These are phyloP conservation scores for Rynchops niger DNA, from an alignment of 2,113 vertebrate genomes.

Conservation along the genomic window DNA sequence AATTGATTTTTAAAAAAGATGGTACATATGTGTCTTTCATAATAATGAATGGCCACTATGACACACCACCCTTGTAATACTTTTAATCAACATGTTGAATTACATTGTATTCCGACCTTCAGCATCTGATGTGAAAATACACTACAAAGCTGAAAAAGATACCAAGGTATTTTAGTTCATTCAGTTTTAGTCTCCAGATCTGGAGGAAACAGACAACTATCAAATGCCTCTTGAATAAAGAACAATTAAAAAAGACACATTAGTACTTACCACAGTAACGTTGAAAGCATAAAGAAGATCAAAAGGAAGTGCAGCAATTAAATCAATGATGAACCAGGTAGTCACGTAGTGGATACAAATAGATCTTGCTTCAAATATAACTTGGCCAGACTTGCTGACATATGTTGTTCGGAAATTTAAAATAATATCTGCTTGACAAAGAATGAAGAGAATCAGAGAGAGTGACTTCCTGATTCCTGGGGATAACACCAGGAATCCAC, in stretches of 20 bases:
- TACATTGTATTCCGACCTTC: not conserved
- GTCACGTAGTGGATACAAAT: conserved; percentile 99
- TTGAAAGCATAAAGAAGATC: conserved; percentile 97
- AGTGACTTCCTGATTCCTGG: not conserved
- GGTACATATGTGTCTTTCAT: not conserved
- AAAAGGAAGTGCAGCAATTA: conserved; percentile 95
- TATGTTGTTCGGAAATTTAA: conserved; percentile 97
- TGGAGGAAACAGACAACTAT: not conserved
- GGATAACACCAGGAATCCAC: not conserved
- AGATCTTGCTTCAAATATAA: conserved; percentile 96
- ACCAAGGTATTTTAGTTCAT: not conserved
- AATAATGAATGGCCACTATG: not conserved
- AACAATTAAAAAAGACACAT: not conserved
- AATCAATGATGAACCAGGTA: conserved; percentile 97
- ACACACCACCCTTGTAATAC: not conserved
- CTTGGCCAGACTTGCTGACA: conserved; percentile 98
- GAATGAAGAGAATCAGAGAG: conserved; percentile 37
- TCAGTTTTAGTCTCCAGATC: not conserved
- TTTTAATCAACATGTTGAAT: not conserved
- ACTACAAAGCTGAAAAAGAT: not conserved
- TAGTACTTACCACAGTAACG: conserved; percentile 93
- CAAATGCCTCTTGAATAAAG: not conserved
- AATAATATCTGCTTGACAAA: conserved; percentile 88
- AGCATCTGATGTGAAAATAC: not conserved
- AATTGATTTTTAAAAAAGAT: not conserved